These are phyloP conservation scores for Ellobium chinense DNA, from an alignment of 2,888 invertebrate species.

Conservation along the genomic window DNA sequence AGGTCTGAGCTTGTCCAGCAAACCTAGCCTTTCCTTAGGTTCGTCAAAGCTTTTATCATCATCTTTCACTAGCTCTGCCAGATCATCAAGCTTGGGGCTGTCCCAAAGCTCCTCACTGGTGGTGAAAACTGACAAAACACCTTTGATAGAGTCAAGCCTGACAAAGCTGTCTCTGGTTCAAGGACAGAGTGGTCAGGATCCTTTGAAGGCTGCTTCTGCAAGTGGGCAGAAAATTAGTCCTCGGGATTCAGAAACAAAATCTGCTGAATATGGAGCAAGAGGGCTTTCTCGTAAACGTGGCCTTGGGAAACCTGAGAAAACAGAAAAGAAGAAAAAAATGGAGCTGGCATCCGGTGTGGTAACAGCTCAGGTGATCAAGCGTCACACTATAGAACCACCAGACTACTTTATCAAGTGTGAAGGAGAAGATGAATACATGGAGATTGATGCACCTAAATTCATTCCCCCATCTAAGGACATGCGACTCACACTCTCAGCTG, in stretches of 20 bases:
- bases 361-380: conserved; percentile 13
- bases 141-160: conserved; percentile 7
- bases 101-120: not conserved
- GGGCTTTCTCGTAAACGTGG: conserved; percentile 11
- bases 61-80: not conserved
- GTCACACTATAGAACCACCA: conserved; percentile 26
- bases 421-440: conserved; percentile 40
- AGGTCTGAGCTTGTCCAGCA: not conserved
- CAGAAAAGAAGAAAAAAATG: conserved; percentile 31
- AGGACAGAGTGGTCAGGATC: not conserved
- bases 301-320: not conserved
- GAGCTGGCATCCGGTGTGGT: conserved; percentile 12
- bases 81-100: not conserved
- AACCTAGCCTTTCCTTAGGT: not conserved
- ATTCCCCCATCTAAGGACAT: conserved; percentile 61
- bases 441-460: conserved; percentile 60
- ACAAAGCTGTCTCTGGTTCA: conserved; percentile 19
- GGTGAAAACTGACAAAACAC: not conserved
- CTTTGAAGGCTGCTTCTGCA: not conserved
- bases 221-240: not conserved
- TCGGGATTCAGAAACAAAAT: not conserved
- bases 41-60: not conserved
- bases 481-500: conserved; percentile 46
- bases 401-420: conserved; percentile 37
- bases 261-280: not conserved